Percentiles rank a stretch among this genome's conserved stretches.
phyloP scores from a whole-genome alignment of 1,140 invertebrate genomes.

The Scaptodrosophila lebanonensis region DNA sequence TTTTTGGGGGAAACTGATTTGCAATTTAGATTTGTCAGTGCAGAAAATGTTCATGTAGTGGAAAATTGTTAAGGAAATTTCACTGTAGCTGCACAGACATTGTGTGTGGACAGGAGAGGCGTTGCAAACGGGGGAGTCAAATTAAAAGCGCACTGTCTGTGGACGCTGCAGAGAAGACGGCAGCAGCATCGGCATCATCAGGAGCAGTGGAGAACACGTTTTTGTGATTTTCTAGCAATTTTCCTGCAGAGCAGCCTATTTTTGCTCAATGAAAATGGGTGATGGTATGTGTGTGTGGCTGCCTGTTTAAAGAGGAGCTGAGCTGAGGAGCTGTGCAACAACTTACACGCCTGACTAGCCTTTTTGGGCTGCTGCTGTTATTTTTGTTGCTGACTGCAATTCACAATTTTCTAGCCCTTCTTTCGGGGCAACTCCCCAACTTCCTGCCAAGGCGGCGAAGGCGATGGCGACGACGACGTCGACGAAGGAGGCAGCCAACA shows the following conservation, averaged over 20 bases:
- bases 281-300: too few species aligned
- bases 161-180: slow-evolving; percentile 8
- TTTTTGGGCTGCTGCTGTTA: slow-evolving; percentile 45
- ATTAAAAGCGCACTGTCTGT: slow-evolving; percentile 36
- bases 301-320: slow-evolving; percentile 41
- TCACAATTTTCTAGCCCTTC: slow-evolving; percentile 69
- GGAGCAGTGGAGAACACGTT: slow-evolving; percentile 55
- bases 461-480: not conserved
- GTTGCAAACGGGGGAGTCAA: slow-evolving; percentile 38
- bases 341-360: too few species aligned
- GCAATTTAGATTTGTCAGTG: too few species aligned
- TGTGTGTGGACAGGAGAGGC: too few species aligned
- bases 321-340: too few species aligned
- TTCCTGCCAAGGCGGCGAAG: slow-evolving; percentile 51
- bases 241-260: slow-evolving; percentile 34
- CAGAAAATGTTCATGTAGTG: too few species aligned
- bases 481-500: slow-evolving; percentile 9
- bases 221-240: slow-evolving; percentile 76
- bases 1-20: too few species aligned
- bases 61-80: too few species aligned
- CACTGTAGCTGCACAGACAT: too few species aligned
- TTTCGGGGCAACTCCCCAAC: slow-evolving; percentile 61
- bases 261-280: slow-evolving; percentile 67
- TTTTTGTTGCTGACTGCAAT: slow-evolving; percentile 49
- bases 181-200: slow-evolving; percentile 6